Evolutionary conservation across 2,888 invertebrate genomes (phyloP).

Genomic region (Hololepta plana): DNA sequence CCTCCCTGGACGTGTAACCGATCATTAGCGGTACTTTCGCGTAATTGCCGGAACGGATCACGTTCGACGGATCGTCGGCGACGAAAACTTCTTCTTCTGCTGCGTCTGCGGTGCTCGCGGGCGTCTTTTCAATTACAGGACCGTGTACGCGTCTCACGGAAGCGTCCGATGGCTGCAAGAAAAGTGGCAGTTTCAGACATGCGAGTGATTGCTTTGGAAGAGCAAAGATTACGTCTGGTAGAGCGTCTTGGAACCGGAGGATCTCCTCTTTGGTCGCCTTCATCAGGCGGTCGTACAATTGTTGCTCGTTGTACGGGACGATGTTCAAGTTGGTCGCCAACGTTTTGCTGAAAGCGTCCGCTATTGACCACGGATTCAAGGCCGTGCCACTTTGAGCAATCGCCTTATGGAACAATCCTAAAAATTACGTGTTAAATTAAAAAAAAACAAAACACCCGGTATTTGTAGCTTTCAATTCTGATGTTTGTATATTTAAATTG

Average conservation of each 20-base stretch:
- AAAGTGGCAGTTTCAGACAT: too few relatives aligned
- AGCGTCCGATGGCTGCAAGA: too few relatives aligned
- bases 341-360: constrained; percentile 18
- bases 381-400: constrained; percentile 22
- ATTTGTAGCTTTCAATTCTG: too few relatives aligned
- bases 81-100: constrained; percentile 17
- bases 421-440: too few relatives aligned
- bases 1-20: constrained; percentile 18
- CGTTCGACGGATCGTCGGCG: constrained; percentile 14
- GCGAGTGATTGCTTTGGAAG: constrained; percentile 1
- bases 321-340: constrained; percentile 24
- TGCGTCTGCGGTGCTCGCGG: too few relatives aligned
- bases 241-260: constrained; percentile 19
- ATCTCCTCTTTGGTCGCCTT: constrained; percentile 21
- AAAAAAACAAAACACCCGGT: too few relatives aligned
- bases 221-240: constrained; percentile 15
- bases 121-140: constrained; percentile 13
- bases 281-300: constrained; percentile 23
- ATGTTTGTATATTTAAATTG: too few relatives aligned
- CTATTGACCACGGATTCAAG: constrained; percentile 16
- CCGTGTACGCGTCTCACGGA: constrained; percentile 7
- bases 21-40: constrained; percentile 19
- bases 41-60: constrained; percentile 16
- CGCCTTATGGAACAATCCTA: constrained; percentile 21
- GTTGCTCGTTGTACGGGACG: constrained; percentile 19